phyloP scores from a whole-genome alignment of 1,140 invertebrate genomes.

The Cydia pomonella region DNA sequence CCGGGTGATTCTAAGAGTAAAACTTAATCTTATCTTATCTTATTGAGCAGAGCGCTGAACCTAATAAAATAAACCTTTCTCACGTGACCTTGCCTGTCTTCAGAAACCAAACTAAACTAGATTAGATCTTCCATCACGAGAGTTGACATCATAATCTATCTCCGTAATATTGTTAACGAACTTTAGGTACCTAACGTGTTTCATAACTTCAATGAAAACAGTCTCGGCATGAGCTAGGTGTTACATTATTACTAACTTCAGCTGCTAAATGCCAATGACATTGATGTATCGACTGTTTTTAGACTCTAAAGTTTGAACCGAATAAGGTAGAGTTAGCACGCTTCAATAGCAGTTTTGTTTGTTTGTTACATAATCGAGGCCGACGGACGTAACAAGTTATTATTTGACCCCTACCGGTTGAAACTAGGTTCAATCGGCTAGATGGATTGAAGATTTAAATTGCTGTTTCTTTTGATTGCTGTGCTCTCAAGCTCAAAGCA shows the following conservation, averaged over 20 bases:
- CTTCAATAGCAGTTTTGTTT: conserved; percentile 42
- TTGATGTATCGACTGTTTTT: conserved; percentile 19
- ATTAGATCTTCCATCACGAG: not conserved
- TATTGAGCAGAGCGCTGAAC: too few species aligned
- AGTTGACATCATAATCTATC: conserved; percentile 15
- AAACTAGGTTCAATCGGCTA: conserved; percentile 38
- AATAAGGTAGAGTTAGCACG: conserved; percentile 39
- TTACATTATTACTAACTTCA: conserved; percentile 14
- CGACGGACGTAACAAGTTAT: conserved; percentile 37
- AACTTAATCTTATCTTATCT: too few species aligned
- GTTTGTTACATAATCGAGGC: conserved; percentile 46
- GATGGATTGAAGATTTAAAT: conserved; percentile 6
- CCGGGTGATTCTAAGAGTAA: too few species aligned
- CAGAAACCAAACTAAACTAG: not conserved
- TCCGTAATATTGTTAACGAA: conserved; percentile 1
- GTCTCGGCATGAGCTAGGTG: not conserved
- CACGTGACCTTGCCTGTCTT: not conserved
- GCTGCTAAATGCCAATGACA: conserved; percentile 29
- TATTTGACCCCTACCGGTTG: conserved; percentile 31
- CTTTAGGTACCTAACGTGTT: not conserved
- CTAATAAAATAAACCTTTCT: too few species aligned
- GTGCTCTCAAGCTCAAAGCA: conserved; percentile 3
- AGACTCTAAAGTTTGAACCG: conserved; percentile 1
- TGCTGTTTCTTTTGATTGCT: not conserved
- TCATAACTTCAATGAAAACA: conserved; percentile 1